Evolutionary conservation across 2,113 vertebrate species (phyloP), one percentile per base, ranked within the genome.

Genomic region (Seriola aureovittata): DNA sequence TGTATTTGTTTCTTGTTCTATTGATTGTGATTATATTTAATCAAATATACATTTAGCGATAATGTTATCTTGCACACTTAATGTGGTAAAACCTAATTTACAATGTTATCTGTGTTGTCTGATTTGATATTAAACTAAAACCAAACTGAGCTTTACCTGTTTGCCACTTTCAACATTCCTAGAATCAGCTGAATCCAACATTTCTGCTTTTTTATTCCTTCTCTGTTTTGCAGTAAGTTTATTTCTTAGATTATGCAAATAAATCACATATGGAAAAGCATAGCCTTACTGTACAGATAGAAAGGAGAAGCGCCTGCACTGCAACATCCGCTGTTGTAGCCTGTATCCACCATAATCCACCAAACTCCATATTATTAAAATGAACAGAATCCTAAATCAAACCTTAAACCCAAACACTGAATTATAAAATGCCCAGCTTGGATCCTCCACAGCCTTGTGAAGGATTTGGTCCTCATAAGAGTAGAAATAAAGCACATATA

Each of bases 261-360:
- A 29, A 29, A 29, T 29, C 29, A 29, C 29, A 29, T 29, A 29
- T 29, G 2, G 29, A 29, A 29, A 29, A 29, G 29, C 29, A 29
- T 29, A 29, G 29, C 29, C 29, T 2, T 36, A 8, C 19, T 13
- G 13, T 5, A 63, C 2, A 2, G 1, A 63, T 5, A 65, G 2
- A 25, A 25, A 65, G 44, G 44, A 46, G 13, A 46, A 46, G 13
- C 4, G 3, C 44, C 2, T 46, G 44, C 44, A 4, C 13, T 14
- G 12, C 44, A 46, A 14, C 44, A 46, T 46, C 13, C 16, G 21
- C 4, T 21, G 19, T 16, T 14, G 11, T 46, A 13, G 13, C 12
- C 44, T 62, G 59, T n/a, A 63, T 63, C n/a, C 52, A n/a, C n/a
- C n/a, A 23, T 55, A 23, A 23, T 55, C 38, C 38, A 66, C n/a